Base-by-base conservation (phyloP, 2,113 vertebrate genomes). In the Rhipidura dahli region DNA sequence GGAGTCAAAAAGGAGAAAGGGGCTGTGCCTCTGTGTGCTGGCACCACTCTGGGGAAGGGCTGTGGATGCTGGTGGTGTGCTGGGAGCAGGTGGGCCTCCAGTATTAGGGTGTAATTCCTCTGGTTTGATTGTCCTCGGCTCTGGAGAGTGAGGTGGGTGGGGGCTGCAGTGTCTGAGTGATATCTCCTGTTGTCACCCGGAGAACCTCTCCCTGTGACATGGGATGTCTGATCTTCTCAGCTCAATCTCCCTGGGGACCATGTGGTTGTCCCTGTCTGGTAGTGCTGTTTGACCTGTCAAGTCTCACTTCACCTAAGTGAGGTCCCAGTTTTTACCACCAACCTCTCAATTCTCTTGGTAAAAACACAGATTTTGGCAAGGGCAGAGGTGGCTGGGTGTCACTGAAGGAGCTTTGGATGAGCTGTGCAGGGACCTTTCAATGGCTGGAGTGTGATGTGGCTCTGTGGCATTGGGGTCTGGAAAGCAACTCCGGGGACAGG, bases 231-330 rank as follows among this genome's bases (percentile, higher is more conserved):
- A 20, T 44, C 51, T 30, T 49, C 31, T 49, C 1, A 2, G 31
- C 66, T 78, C 23, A 21, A 1, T 31, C 40, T 89, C 13, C 0
- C 1, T 19, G 26, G 8, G 15, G 7, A 13, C 40, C 0, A 0
- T 16, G 31, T 3, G 1, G 9, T 49, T 51, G 40, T 57, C 81
- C 39, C 2, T 21, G 26, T 53, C 30, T 19, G 35, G 4, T 2
- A 15, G 9, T 68, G 70, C 45, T 33, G 2, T 65, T 76, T 71
- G 65, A n/a, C 45, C 13, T 75, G 50, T 56, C 12, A 49, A 0
- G 1, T 65, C 19, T 24, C 35, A 49, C 60, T 65, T 65, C 2
- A 2, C 27, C 10, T 28, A 16, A 30, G 9, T 6, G 14, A 27
- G 15, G 28, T 39, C 33, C n/a, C 8, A 8, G 22, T 11, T 6